phyloP scores from a whole-genome alignment of 2,113 vertebrate species.

The Notechis scutatus region DNA sequence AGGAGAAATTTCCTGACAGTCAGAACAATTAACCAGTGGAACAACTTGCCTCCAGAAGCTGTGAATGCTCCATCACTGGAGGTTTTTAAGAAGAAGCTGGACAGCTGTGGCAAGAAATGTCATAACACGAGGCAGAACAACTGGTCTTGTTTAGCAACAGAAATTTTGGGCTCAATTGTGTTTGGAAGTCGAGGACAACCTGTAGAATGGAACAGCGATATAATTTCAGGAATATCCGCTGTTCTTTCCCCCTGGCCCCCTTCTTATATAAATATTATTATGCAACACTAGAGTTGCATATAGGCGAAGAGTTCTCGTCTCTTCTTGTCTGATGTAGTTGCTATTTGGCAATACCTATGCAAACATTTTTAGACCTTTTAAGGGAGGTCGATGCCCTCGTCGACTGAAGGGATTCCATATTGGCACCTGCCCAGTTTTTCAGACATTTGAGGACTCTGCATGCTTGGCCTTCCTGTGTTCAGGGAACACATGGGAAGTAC shows the following conservation, averaged over 20 bases:
- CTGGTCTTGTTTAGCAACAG: no score
- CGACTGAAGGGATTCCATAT: background rate
- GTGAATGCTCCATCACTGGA: no score
- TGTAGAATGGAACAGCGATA: background rate
- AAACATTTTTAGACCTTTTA: background rate
- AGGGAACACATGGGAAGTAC: background rate
- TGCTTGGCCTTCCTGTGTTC: background rate
- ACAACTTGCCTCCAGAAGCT: no score
- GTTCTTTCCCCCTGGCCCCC: background rate
- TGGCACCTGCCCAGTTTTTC: background rate
- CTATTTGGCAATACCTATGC: background rate
- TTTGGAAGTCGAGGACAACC: no score
- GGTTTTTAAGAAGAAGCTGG: no score
- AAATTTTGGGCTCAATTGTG: no score
- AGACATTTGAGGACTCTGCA: background rate
- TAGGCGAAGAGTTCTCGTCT: rapidly evolving
- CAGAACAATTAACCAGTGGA: no score
- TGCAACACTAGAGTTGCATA: background rate
- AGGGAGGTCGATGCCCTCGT: background rate
- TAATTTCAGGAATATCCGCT: background rate
- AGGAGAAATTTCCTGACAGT: no score
- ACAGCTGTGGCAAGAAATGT: no score
- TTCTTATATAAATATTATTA: background rate
- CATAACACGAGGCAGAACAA: no score
- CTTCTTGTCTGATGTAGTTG: background rate